Evolutionary conservation across 2,113 vertebrate species (phyloP).

Genomic region (Ornithorhynchus anatinus): DNA sequence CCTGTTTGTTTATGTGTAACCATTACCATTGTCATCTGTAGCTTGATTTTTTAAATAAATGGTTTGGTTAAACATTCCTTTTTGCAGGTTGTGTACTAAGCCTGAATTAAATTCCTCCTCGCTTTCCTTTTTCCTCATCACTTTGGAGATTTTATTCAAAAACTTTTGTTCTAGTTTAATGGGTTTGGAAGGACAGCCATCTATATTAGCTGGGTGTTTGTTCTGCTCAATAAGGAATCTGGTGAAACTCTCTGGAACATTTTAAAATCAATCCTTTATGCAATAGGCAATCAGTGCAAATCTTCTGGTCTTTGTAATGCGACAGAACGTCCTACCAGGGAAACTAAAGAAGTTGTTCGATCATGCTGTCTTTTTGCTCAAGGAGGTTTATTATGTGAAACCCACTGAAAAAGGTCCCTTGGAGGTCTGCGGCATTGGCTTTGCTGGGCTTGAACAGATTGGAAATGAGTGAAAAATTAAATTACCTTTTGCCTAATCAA

Average conservation of each 20-base stretch:
- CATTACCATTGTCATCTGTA: neutral
- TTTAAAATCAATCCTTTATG: neutral
- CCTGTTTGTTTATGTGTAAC: neutral
- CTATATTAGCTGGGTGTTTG: neutral
- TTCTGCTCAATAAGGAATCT: neutral
- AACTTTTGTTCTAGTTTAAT: neutral
- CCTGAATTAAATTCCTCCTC: neutral
- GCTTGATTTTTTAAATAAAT: too few relatives aligned
- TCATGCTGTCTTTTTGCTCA: neutral
- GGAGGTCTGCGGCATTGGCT: neutral
- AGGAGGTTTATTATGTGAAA: neutral
- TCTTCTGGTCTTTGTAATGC: neutral
- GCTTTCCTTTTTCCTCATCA: neutral
- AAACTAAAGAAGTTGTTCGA: neutral
- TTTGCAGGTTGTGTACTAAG: neutral
- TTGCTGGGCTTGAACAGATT: too few relatives aligned
- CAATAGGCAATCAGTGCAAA: neutral
- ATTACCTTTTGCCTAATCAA: too few relatives aligned
- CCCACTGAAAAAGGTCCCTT: neutral
- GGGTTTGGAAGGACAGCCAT: neutral
- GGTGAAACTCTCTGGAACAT: neutral
- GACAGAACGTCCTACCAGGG: neutral
- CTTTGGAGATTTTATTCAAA: neutral
- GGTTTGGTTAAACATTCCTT: too few relatives aligned
- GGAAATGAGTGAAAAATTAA: too few relatives aligned